Base-by-base conservation (phyloP, 2,888 invertebrate species). In the Brenthis daphne region DNA sequence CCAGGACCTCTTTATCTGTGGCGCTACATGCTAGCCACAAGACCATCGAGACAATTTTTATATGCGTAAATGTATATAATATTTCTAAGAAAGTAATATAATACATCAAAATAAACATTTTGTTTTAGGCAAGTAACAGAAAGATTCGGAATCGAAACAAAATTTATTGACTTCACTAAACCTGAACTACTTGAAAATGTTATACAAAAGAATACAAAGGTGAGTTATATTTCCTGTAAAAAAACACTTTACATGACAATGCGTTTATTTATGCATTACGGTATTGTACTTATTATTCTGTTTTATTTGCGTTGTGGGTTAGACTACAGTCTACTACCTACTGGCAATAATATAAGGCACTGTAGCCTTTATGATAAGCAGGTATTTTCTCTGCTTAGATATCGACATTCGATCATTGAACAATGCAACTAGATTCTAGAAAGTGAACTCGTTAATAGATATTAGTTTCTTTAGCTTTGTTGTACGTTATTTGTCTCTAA, bases 161-260 rank as follows among this genome's bases (percentile, higher is more conserved):
- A 95, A 8, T 97, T 98, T 84, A 95, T 96, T 20, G 98, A 99
- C 86, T 94, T 96, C 69, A 96, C 96, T 0, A 89, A 96, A 76
- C 77, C 94, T 8, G 91, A 94, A 20, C 94, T 94, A 69, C 84
- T 99, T 20, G 92, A 94, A 75, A 92, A 94, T 55, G 95, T 96
- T 2, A 93, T 99, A 72, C 94, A 94, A 85, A 93, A 95, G 13
- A 98, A 97, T 80, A 99, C 99, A 5, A 98, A 97, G 94, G 98
- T 97, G 72, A 75, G 82, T 82, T 48, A 56, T 54, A 68, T 58
- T 71, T 72, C 54, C 70, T 66, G 51, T 63, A 37, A 14, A 67
- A 66, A 67, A 64, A 66, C 57, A 33, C n/a, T 63, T 37, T 53
- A 51, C 61, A 53, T 63, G 37, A 63, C 61, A 63, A 63, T 33